These are phyloP conservation scores for Lordiphosa stackelbergi DNA, from an alignment of 1,140 invertebrate species.

Conservation along the genomic window DNA sequence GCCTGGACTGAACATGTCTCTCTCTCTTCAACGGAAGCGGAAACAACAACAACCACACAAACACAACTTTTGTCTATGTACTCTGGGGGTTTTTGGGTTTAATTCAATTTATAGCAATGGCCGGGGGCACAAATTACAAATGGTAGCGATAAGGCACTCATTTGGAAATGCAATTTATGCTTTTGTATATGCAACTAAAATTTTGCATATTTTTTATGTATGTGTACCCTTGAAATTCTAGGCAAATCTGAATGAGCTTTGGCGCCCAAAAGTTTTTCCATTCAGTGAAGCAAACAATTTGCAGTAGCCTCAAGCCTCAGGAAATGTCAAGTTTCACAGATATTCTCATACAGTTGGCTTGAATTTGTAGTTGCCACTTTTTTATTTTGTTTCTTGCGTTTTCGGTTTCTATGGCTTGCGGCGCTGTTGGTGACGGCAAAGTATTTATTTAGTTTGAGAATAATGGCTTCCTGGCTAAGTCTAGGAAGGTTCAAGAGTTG, in stretches of 20 bases:
- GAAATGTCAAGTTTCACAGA: too few species aligned
- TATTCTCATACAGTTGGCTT: constrained; percentile 37
- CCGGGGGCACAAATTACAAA: constrained; percentile 4
- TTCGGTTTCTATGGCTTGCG: background rate
- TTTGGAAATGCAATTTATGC: constrained; percentile 43
- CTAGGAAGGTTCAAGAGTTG: too few species aligned
- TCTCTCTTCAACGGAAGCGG: constrained; percentile 43
- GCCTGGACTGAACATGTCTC: constrained; percentile 7
- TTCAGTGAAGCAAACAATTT: constrained; percentile 18
- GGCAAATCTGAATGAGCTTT: constrained; percentile 7
- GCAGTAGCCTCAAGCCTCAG: constrained; percentile 7
- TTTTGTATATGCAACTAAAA: constrained; percentile 22
- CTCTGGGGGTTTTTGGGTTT: constrained; percentile 13
- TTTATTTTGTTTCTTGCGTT: constrained; percentile 4
- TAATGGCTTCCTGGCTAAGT: too few species aligned
- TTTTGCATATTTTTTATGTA: constrained; percentile 32
- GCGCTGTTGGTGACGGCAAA: too few species aligned
- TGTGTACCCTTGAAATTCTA: background rate
- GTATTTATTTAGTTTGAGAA: too few species aligned
- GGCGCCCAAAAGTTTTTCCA: constrained; percentile 46
- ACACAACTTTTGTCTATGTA: background rate
- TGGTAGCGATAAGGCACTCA: constrained; percentile 7
- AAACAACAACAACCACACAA: constrained; percentile 24
- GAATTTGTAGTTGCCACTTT: constrained; percentile 34
- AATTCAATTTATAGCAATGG: constrained; percentile 59